Evolutionary conservation across 2,888 invertebrate species (phyloP).

Genomic region (Bruchidius siliquastri): DNA sequence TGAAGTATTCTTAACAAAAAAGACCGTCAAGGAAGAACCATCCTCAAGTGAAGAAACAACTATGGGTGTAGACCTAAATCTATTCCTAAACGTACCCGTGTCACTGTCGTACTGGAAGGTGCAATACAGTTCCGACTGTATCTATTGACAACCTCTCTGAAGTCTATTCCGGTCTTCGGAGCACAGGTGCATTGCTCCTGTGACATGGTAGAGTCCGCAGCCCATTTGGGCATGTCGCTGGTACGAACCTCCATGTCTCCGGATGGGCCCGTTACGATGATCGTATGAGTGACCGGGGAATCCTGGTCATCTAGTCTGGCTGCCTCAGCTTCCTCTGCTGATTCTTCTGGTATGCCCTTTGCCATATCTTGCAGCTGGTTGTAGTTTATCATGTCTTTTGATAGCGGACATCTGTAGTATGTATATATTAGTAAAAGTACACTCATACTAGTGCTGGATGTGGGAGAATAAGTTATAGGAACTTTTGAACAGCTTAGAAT

Average conservation of each 20-base stretch:
- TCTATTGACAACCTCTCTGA: slow-evolving; percentile 38
- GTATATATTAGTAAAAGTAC: too few relatives aligned
- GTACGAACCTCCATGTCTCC: slow-evolving; percentile 35
- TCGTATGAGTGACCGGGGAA: slow-evolving; percentile 25
- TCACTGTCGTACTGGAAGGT: background rate
- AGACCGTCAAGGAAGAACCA: too few relatives aligned
- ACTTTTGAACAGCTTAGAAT: too few relatives aligned
- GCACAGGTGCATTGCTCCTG: slow-evolving; percentile 40
- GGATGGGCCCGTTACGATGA: slow-evolving; percentile 33
- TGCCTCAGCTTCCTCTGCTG: slow-evolving; percentile 30
- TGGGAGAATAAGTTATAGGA: too few relatives aligned
- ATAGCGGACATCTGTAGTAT: slow-evolving; percentile 35
- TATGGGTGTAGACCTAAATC: background rate
- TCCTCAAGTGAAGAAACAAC: too few relatives aligned
- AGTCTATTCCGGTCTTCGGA: slow-evolving; percentile 32
- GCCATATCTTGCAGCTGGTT: slow-evolving; percentile 44
- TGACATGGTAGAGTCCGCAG: slow-evolving; percentile 23
- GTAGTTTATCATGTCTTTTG: slow-evolving; percentile 37
- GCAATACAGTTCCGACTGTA: background rate
- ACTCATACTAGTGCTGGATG: too few relatives aligned
- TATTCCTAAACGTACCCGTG: background rate
- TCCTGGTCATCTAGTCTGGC: slow-evolving; percentile 16
- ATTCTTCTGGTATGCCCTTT: slow-evolving; percentile 40
- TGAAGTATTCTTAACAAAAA: too few relatives aligned
- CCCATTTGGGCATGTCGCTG: slow-evolving; percentile 27